Base-by-base conservation (phyloP, 1,140 invertebrate species). In the Calliphora vicina region DNA sequence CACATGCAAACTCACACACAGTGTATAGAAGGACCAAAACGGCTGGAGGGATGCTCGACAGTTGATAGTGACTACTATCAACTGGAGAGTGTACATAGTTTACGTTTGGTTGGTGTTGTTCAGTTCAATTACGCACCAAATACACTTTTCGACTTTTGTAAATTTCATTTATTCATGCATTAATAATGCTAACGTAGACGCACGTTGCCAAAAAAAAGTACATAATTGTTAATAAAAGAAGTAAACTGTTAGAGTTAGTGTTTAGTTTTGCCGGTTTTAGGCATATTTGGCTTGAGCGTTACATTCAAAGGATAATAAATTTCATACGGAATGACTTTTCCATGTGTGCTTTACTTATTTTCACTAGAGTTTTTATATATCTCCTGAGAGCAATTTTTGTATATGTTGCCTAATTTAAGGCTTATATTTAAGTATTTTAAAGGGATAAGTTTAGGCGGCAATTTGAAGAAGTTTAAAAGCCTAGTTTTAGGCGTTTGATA, bases 161-260 rank as follows among this genome's bases (percentile, higher is more conserved):
- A n/a, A 67, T 67, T 67, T 67, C 61, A 67, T 67, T 67, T 67
- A 67, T 67, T 67, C 61, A 67, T 67, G 61, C 61, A 67, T 67
- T 67, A 67, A 67, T 67, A 67, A 67, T 67, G 61, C 6, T 23
- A 9, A 23, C n/a, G 61, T 23, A 67, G 61, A 23, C 5, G 2
- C n/a, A 67, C 45, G 20, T 67, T 67, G 61, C 61, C n/a, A 67
- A 67, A 67, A 67, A 61, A 20, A 67, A 67, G 50, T 15, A 15
- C 50, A 1, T 13, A 57, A 57, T 17, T n/a, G n/a, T 17, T 23
- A 67, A 23, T 9, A 61, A 61, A 61, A 17, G 20, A 61, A 20
- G n/a, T 20, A 50, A 50, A 50, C 45, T 12, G 17, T 50, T 3
- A 50, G 8, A 50, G 12, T 3, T 5, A 5, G 12, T 15, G 5